Evolutionary conservation across 2,888 invertebrate genomes (phyloP), one percentile per base, ranked within the genome.

Genomic region (Gnatocerus cornutus): DNA sequence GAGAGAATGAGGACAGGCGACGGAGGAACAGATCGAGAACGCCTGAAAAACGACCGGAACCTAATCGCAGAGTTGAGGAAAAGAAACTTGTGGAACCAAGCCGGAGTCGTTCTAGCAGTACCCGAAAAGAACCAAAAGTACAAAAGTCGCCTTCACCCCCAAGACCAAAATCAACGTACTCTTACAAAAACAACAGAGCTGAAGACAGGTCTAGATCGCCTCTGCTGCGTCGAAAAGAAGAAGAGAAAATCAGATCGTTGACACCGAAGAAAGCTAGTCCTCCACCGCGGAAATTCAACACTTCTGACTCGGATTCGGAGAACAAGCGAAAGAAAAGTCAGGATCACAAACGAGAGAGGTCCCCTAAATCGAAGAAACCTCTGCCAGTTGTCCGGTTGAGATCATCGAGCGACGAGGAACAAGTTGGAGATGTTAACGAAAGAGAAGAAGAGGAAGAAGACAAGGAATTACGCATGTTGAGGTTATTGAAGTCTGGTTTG

Each of bases 391-490:
- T 90, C 0, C 89, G 90, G 70, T 67, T 83, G 67, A 68, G 83
- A 41, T 77, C 90, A 4, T 89, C 89, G 5, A 89, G 90, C 78
- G 89, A 90, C 74, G 87, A 86, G 71, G 86, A 87, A 50, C 87
- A 88, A 3, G 86, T 87, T 0, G 80, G 79, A 43, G 81, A 84
- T 27, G 84, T 82, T n/a, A 81, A 82, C 69, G 86, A 85, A 3
- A 84, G 85, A 41, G 88, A 87, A n/a, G 89, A 88, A 7, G 89
- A 91, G 39, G 89, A 89, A 58, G 86, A 90, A 55, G 89, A 91
- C 73, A 90, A 89, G 76, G 93, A 93, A 78, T 81, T 93, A 73
- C 88, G 89, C 77, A 89, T 90, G 79, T 83, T 93, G 71, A 90
- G 92, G 78, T 85, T 89, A 71, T 81, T 91, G 6, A 90, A 91